phyloP scores from a whole-genome alignment of 2,113 vertebrate genomes.

The Corvus cornix region DNA sequence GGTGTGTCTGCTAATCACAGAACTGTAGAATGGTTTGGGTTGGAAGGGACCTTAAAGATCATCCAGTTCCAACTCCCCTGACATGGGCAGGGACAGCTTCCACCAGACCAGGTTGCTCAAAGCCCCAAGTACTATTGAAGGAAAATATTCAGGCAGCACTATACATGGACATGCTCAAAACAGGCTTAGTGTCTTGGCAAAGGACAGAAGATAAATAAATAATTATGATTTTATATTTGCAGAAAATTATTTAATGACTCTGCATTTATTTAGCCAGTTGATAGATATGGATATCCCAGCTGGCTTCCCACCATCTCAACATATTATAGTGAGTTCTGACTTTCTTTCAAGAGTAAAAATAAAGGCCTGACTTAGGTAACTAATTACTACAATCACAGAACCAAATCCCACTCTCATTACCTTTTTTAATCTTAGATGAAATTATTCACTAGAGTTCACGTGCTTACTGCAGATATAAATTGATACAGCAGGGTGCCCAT shows the following conservation, averaged over 20 bases:
- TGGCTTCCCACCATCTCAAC: constrained; percentile 15
- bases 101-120: background rate
- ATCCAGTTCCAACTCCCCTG: background rate
- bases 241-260: constrained; percentile 13
- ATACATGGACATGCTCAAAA: background rate
- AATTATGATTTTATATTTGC: background rate
- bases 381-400: constrained; percentile 26
- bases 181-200: background rate
- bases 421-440: background rate
- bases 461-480: background rate
- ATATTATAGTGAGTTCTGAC: background rate
- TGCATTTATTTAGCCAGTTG: constrained; percentile 31
- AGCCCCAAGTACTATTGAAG: background rate
- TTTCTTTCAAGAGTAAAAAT: constrained; percentile 20
- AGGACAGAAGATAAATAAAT: background rate
- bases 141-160: background rate
- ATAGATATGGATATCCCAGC: background rate
- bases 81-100: background rate
- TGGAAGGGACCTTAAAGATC: background rate
- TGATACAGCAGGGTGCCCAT: background rate
- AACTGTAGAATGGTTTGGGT: background rate
- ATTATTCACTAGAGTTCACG: background rate
- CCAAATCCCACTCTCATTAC: constrained; percentile 16
- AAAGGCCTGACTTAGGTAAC: constrained; percentile 5
- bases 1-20: background rate